Evolutionary conservation across 2,797 vertebrate genomes (phyloP), one percentile per base, ranked within the genome.

Genomic region (Gallinago nigripennis): DNA sequence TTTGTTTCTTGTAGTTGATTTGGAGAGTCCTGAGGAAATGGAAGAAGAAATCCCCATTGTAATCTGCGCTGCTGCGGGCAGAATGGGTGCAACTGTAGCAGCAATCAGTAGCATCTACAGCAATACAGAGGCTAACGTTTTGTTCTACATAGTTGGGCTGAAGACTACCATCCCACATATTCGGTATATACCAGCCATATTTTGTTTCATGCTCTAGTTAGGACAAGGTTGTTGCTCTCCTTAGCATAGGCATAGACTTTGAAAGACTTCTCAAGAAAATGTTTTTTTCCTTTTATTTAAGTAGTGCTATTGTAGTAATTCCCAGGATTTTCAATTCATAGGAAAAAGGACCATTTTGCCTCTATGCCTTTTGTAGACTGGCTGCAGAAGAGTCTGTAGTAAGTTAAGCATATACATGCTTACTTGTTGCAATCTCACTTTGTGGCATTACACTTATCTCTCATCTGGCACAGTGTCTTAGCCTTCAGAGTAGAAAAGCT

Each of bases 71-170:
- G 98, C 99, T 0, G 98, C 99, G 0, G 99, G 99, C 61, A 98
- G 99, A 13, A 97, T 99, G 92, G 99, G 99, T 0, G 99, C 98
- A 2, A 93, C 99, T 70, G 98, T 99, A 97, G 98, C 99, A 16
- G 98, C 99, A 9, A 99, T 99, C 97, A 99, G 99, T 83, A 99
- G 99, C 89, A 96, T 99, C 97, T 97, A 98, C 71, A 99, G 99
- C 98, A 99, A 99, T 98, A 99, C 99, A 0, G 97, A 98, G 0
- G 98, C 99, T 50, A 98, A 94, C 6, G 97, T 99, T 78, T 94
- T 99, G 86, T 99, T 99, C 97, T 99, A 99, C 37, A 97, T 99
- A 6, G 98, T 99, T 8, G 99, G 99, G 6, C 97, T 99, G 57
- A 98, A 98, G 48, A 98, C 99, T 65, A 98, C 98, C 2, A 97